Base-by-base conservation (phyloP, 1,140 invertebrate species). In the Macrotrachela quadricornifera region DNA sequence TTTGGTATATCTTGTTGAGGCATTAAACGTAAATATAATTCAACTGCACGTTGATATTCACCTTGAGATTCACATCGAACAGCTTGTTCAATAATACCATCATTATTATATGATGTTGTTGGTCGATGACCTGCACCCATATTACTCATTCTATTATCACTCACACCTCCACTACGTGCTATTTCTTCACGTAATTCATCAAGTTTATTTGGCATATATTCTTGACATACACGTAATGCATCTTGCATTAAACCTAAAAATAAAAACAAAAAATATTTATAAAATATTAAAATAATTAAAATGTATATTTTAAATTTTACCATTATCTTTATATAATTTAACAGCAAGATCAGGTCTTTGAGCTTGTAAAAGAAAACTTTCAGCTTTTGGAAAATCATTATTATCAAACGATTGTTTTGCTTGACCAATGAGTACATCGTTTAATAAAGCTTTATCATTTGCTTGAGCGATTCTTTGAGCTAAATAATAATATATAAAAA, bases 311-410 rank as follows among this genome's bases (percentile, higher is more conserved):
- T n/a, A n/a, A 8, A 30, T 30, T 77, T 58, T 51, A 39, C 41
- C 46, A 42, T 40, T 65, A 64, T 81, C 80, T 76, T 69, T 81
- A 64, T 95, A 95, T 62, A 84, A 79, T 58, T 90, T 81, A 14
- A 97, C 78, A 43, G 91, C 86, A 10, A 92, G 74, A 59, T 92
- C 83, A 0, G 90, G 85, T 57, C 81, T 78, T 63, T 94, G 84
- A 0, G 90, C 90, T 46, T 87, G 70, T 1, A 97, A 71, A 51
- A 97, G 69, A 15, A 92, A 76, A 17, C 83, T 76, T 67, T 97
- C 91, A 52, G 90, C 92, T 57, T 79, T 75, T 4, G 74, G 68
- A 62, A 75, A 79, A 60, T 85, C 80, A 43, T 78, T 77, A 44
- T 79, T 74, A 58, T 80, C 77, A 58, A 86, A 83, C 8, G 80